phyloP scores from a whole-genome alignment of 2,113 vertebrate genomes.

The Austrofundulus limnaeus region DNA sequence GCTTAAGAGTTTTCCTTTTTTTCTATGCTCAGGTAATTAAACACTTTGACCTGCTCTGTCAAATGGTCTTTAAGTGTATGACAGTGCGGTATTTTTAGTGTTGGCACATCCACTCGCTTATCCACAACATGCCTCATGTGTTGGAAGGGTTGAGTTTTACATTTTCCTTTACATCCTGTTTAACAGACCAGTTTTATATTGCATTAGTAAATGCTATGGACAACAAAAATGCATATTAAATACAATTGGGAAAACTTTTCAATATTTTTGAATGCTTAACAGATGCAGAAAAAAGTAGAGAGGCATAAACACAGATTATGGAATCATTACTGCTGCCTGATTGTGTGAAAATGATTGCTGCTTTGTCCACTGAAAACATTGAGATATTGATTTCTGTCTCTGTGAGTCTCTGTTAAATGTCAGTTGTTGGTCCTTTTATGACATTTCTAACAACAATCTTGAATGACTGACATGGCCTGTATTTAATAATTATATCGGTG shows the following conservation, averaged over 20 bases:
- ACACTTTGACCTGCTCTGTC: conserved; percentile 37
- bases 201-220: too few species aligned
- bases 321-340: neutral
- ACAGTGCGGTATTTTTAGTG: too few species aligned
- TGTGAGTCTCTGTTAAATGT: conserved; percentile 48
- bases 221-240: too few species aligned
- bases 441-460: conserved; percentile 41
- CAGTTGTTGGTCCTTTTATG: conserved; percentile 46
- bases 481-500: conserved; percentile 61
- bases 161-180: too few species aligned
- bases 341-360: conserved; percentile 13
- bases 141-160: neutral
- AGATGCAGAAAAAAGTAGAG: neutral
- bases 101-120: neutral
- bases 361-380: conserved; percentile 43
- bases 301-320: neutral
- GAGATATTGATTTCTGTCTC: conserved; percentile 51
- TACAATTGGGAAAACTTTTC: too few species aligned
- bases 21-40: conserved; percentile 55
- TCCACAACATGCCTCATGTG: neutral
- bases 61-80: neutral
- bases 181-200: too few species aligned
- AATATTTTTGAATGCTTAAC: neutral
- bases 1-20: too few species aligned
- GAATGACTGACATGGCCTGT: conserved; percentile 40